These are phyloP conservation scores for Oxystoma pomonae DNA, from an alignment of 2,888 invertebrate genomes.

Conservation along the genomic window DNA sequence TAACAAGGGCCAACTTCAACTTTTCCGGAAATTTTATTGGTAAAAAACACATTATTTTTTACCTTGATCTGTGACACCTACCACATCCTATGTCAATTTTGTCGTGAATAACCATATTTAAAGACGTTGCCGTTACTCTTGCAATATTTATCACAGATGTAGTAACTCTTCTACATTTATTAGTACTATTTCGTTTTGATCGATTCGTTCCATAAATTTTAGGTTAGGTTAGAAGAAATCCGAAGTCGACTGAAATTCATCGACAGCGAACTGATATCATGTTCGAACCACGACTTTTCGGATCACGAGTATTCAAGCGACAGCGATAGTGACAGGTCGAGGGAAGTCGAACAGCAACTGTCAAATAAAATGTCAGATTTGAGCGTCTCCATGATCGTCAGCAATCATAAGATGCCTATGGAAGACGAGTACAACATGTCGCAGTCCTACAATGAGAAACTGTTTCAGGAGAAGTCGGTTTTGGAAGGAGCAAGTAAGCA, in stretches of 20 bases:
- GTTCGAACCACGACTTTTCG: conserved; percentile 41
- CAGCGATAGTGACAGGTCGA: conserved; percentile 55
- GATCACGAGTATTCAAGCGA: conserved; percentile 43
- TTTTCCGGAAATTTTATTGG: too few relatives aligned
- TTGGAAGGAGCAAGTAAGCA: conserved; percentile 41
- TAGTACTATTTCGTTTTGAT: too few relatives aligned
- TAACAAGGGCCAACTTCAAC: too few relatives aligned
- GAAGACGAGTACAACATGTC: conserved; percentile 44
- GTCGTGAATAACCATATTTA: too few relatives aligned
- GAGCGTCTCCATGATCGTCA: conserved; percentile 45
- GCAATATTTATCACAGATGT: too few relatives aligned
- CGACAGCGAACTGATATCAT: conserved; percentile 59
- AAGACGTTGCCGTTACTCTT: too few relatives aligned
- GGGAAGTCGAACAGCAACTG: conserved; percentile 45
- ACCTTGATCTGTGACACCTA: too few relatives aligned
- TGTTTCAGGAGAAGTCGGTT: conserved; percentile 45
- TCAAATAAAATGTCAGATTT: conserved; percentile 37
- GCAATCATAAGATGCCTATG: conserved; percentile 33
- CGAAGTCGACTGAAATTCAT: conserved; percentile 52
- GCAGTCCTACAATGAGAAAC: conserved; percentile 46
- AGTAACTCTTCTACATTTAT: too few relatives aligned
- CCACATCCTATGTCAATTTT: too few relatives aligned
- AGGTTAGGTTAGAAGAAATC: conserved; percentile 20
- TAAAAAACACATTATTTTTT: too few relatives aligned
- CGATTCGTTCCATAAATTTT: too few relatives aligned